Conservation (phyloP, 1,140 invertebrate species). For the Microplitis mediator region DNA sequence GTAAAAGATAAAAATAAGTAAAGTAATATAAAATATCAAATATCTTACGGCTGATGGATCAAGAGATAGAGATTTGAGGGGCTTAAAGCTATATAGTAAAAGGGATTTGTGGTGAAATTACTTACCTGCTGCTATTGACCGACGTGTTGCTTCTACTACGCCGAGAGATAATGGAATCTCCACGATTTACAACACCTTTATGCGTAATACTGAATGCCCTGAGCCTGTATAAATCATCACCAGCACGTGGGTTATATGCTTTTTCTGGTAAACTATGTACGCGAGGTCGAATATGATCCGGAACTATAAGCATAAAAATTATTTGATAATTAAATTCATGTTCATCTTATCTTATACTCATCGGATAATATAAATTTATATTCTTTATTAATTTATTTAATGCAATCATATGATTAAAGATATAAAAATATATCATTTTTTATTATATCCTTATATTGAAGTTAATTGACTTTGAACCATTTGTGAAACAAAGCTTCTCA, state of each 20-base stretch:
- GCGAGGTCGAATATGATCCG: slow-evolving; percentile 79
- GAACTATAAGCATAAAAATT: slow-evolving; percentile 65
- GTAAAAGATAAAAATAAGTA: neutral
- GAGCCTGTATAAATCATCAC: slow-evolving; percentile 83
- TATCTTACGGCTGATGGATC: too few species aligned
- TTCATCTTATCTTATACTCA: too few species aligned
- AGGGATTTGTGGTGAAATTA: slow-evolving; percentile 15
- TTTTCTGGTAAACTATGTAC: slow-evolving; percentile 85
- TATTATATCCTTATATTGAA: neutral
- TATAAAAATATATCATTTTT: too few species aligned
- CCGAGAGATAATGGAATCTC: slow-evolving; percentile 84
- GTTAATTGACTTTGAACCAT: neutral
- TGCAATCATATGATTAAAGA: too few species aligned
- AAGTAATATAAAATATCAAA: neutral
- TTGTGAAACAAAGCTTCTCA: neutral
- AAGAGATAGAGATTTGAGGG: neutral
- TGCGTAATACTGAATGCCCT: slow-evolving; percentile 88
- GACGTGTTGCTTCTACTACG: slow-evolving; percentile 82
- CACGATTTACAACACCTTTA: slow-evolving; percentile 87
- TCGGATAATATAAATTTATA: neutral
- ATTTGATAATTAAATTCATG: too few species aligned
- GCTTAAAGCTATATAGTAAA: neutral
- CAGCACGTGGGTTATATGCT: slow-evolving; percentile 78
- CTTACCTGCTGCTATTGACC: slow-evolving; percentile 80
- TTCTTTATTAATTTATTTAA: neutral